These are phyloP conservation scores for Eucriotettix oculatus DNA, from an alignment of 2,888 invertebrate species.

Conservation along the genomic window DNA sequence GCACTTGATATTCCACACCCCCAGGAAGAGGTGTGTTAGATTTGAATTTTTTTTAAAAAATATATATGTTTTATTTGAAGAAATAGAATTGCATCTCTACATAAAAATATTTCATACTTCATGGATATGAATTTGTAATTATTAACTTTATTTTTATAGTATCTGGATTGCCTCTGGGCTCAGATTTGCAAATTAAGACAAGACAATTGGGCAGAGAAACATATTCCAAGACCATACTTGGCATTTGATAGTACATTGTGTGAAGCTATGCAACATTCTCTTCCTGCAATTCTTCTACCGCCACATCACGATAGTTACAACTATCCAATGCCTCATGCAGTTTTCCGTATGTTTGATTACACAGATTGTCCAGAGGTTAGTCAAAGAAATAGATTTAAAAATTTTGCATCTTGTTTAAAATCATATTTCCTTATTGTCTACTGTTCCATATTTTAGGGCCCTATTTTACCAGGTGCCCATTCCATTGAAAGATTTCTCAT, in stretches of 20 bases:
- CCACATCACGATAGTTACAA: conserved; percentile 77
- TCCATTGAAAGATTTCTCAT: conserved; percentile 95
- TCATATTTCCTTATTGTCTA: too few relatives aligned
- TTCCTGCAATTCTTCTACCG: conserved; percentile 81
- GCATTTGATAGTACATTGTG: conserved; percentile 90
- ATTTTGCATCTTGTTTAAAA: not conserved
- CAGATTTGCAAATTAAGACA: conserved; percentile 79
- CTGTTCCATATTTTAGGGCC: conserved; percentile 25
- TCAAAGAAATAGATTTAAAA: not conserved
- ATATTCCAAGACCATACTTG: conserved; percentile 86
- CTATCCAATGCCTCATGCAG: conserved; percentile 90
- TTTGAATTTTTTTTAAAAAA: not conserved
- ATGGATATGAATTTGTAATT: too few relatives aligned
- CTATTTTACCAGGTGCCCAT: conserved; percentile 85
- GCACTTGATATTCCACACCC: conserved; percentile 86
- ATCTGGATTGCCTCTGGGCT: conserved; percentile 92
- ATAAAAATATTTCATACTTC: not conserved
- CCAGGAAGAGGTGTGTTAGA: conserved; percentile 54
- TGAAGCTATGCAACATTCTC: conserved; percentile 89
- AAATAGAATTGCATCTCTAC: not conserved
- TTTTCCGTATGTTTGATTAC: conserved; percentile 95
- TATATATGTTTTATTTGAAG: not conserved
- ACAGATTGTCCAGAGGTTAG: conserved; percentile 86
- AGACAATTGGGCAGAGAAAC: conserved; percentile 95
- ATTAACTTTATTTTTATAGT: conserved; percentile 26